Evolutionary conservation across 2,113 vertebrate species (phyloP), one percentile per base, ranked within the genome.

Genomic region (Oenanthe melanoleuca): DNA sequence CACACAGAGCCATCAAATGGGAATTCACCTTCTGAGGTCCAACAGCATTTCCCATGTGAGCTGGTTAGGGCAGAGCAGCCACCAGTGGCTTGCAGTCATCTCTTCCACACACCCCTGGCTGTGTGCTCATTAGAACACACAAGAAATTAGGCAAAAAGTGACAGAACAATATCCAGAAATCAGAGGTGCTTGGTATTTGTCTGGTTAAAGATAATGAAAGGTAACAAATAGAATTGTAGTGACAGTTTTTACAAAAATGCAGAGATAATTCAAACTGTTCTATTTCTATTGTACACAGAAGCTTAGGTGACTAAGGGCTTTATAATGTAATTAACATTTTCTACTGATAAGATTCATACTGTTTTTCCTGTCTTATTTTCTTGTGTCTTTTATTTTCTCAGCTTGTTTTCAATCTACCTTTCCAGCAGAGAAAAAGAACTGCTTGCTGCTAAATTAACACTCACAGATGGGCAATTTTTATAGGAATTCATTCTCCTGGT

Each of bases 321-420:
- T 75, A 65, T 82, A 83, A 56, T 66, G 47, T 93, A 92, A 95
- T 93, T 96, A 93, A 85, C 86, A 33, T 91, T 92, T 92, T 92
- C 21, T 78, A 42, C 73, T 85, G 78, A 83, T 87, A 93, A 92
- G 75, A 47, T 70, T 92, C 60, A 38, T 60, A 60, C 65, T 80
- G 59, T 21, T 80, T 85, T 82, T 23, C 29, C 31, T 12, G 3
- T 61, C 44, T 83, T 84, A 19, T 34, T 82, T 92, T 84, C 63
- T 87, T 45, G 37, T 82, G 26, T 33, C 16, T 79, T 86, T 65
- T 93, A 84, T 81, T 96, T 89, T 83, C 87, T 55, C 83, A 52
- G 74, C 50, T 91, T 92, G 40, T 75, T 91, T 95, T 93, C 34
- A 16, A 42, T 69, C 71, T 93, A 57, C 52, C 24, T 50, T 57